Evolutionary conservation across 92 coral and sea anemone genomes (phyloP).

Genomic region (Paragorgia papillata): DNA sequence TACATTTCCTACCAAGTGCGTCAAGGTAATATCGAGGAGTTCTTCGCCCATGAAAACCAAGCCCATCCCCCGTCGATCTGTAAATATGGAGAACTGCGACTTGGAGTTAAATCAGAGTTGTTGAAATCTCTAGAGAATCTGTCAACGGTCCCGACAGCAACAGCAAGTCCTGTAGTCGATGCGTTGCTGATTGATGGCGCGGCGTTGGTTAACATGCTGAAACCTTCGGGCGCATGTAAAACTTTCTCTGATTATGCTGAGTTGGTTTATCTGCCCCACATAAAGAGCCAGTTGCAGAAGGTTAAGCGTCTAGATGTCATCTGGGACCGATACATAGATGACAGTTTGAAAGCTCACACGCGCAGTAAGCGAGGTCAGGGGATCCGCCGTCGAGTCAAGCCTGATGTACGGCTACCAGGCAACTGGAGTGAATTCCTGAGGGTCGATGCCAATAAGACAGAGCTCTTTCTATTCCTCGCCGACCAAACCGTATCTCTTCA

Average conservation of each 20-base stretch:
- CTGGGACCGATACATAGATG: slow-evolving; percentile 54
- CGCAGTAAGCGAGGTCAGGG: slow-evolving; percentile 55
- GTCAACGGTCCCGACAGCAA: neutral
- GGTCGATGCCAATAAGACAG: slow-evolving; percentile 36
- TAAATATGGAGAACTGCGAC: slow-evolving; percentile 47
- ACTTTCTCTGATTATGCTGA: slow-evolving; percentile 59
- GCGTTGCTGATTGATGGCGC: slow-evolving; percentile 58
- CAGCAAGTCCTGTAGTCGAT: slow-evolving; percentile 18
- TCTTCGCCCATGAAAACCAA: slow-evolving; percentile 56
- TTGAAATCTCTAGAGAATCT: slow-evolving; percentile 25
- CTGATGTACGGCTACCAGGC: slow-evolving; percentile 40
- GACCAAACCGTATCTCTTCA: slow-evolving; percentile 19
- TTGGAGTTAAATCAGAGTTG: slow-evolving; percentile 36
- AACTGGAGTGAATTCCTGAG: slow-evolving; percentile 66
- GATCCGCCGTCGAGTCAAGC: slow-evolving; percentile 52
- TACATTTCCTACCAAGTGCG: too few species aligned
- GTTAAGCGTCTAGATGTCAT: slow-evolving; percentile 51
- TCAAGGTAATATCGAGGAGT: slow-evolving; percentile 53
- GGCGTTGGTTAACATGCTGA: slow-evolving; percentile 66
- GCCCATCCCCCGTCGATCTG: slow-evolving; percentile 49
- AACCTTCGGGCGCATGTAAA: slow-evolving; percentile 38
- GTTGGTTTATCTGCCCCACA: slow-evolving; percentile 28
- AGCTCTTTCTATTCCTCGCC: slow-evolving; percentile 58
- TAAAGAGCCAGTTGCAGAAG: slow-evolving; percentile 50
- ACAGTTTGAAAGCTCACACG: slow-evolving; percentile 55